Evolutionary conservation across 2,888 invertebrate genomes (phyloP), one percentile per base, ranked within the genome.

Genomic region (Smittia sp.): DNA sequence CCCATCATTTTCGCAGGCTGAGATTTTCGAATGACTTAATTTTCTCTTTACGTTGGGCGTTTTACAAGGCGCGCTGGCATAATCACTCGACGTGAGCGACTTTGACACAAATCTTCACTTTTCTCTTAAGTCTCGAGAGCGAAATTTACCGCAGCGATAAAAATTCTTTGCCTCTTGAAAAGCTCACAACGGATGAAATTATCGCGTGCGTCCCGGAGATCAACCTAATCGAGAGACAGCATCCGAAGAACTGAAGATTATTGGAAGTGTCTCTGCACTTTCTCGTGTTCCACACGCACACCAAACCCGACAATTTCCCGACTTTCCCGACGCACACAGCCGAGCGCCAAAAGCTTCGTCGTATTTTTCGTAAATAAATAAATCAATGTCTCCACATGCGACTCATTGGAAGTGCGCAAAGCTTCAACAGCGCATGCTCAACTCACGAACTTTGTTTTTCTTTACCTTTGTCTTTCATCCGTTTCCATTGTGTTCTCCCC

Each of bases 311-410:
- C 4, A 32, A 32, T 58, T 58, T 58, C 58, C 22, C 18, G 13
- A 58, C 9, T 58, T 58, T n/a, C 58, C 7, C 18, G 13, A 58
- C 63, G 22, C 58, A 58, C 13, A 58, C 22, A 22, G 2, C 2
- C 22, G 58, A 46, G 9, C 58, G 22, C n/a, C n/a, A n/a, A n/a
- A 22, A 58, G 58, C 58, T 58, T 58, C 20, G 18, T 18, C 58
- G 58, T 58, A 20, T 22, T 58, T 58, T 58, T 18, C 58, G 1
- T 22, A 22, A 52, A 54, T 27, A 70, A 52, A 70, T 70, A 70
- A 70, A 70, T 70, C 69, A 70, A 70, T 70, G 69, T 54, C 66
- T 66, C 62, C 62, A 72, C 72, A 72, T 72, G 69, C 27, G 72
- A 39, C 62, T 62, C 62, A 24, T 58, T 72, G 72, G 72, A 72